Evolutionary conservation across 1,140 invertebrate species (phyloP).

Genomic region (Centruroides sculpturatus): DNA sequence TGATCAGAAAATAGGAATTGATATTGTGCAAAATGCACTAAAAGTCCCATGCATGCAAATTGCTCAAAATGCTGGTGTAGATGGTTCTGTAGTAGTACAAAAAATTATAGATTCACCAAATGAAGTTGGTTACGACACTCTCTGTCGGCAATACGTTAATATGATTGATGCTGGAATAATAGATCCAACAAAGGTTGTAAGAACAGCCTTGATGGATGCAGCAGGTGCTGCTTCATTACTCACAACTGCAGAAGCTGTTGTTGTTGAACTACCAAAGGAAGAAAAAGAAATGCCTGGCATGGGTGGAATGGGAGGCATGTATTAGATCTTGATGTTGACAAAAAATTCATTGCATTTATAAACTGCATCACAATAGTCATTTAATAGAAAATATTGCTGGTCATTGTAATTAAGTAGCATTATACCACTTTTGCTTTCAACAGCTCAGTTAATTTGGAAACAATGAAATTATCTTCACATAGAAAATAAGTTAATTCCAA

Average conservation of each 20-base stretch:
- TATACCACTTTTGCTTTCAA: no score
- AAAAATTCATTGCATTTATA: no score
- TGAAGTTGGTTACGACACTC: conserved; percentile 76
- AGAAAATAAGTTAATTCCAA: no score
- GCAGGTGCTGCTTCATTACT: conserved; percentile 93
- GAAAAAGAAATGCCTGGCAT: conserved; percentile 50
- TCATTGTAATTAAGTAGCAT: no score
- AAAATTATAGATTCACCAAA: conserved; percentile 51
- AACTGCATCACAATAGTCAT: no score
- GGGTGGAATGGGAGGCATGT: conserved; percentile 28
- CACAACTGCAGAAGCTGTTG: conserved; percentile 92
- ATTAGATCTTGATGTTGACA: no score
- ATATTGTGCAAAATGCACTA: conserved; percentile 82
- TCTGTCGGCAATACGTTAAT: conserved; percentile 87
- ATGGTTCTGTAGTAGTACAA: conserved; percentile 90
- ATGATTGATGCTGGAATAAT: conserved; percentile 97
- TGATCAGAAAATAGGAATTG: conserved; percentile 58
- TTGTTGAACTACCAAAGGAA: conserved; percentile 89
- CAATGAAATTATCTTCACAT: no score
- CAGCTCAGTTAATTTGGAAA: no score
- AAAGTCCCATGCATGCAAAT: conserved; percentile 91
- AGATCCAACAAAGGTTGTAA: conserved; percentile 96
- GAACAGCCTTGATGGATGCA: conserved; percentile 92
- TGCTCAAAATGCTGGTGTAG: conserved; percentile 93
- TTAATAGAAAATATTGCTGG: no score